Conservation (phyloP, 1,140 invertebrate species). For the Paraescarpia echinospica region DNA sequence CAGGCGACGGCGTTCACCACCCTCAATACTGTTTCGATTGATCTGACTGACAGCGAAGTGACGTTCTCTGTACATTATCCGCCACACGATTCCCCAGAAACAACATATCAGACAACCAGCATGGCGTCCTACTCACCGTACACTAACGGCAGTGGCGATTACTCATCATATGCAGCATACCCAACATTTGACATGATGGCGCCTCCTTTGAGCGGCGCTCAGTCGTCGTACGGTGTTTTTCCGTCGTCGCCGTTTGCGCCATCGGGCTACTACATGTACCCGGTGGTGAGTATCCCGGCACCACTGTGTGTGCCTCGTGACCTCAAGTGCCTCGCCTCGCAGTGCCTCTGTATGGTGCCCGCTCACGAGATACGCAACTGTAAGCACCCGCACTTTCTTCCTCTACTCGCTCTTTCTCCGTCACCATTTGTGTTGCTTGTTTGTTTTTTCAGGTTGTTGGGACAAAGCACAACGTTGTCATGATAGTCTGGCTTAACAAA, state of each 20-base stretch:
- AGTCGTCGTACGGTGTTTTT: conserved; percentile 26
- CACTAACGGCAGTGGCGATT: conserved; percentile 13
- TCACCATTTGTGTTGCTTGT: background rate
- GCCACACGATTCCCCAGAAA: conserved; percentile 32
- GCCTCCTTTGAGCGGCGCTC: background rate
- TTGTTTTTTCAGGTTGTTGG: background rate
- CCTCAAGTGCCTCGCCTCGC: conserved; percentile 35
- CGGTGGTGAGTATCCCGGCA: conserved; percentile 31
- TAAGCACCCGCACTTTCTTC: conserved; percentile 37
- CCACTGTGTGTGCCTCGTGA: conserved; percentile 38
- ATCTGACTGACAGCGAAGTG: conserved; percentile 53
- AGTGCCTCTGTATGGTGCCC: conserved; percentile 46
- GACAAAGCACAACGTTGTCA: background rate
- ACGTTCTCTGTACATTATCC: conserved; percentile 51
- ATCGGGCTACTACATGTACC: background rate
- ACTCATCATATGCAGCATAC: conserved; percentile 22
- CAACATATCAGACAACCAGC: conserved; percentile 25
- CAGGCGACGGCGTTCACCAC: background rate
- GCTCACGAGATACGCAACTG: conserved; percentile 49
- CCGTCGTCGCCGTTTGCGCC: background rate
- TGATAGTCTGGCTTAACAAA: background rate
- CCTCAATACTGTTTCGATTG: conserved; percentile 45
- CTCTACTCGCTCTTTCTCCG: background rate
- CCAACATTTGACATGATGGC: background rate
- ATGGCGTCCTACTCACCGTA: conserved; percentile 18